These are phyloP conservation scores for Apoda limacodes DNA, from an alignment of 2,888 invertebrate genomes.

Conservation along the genomic window DNA sequence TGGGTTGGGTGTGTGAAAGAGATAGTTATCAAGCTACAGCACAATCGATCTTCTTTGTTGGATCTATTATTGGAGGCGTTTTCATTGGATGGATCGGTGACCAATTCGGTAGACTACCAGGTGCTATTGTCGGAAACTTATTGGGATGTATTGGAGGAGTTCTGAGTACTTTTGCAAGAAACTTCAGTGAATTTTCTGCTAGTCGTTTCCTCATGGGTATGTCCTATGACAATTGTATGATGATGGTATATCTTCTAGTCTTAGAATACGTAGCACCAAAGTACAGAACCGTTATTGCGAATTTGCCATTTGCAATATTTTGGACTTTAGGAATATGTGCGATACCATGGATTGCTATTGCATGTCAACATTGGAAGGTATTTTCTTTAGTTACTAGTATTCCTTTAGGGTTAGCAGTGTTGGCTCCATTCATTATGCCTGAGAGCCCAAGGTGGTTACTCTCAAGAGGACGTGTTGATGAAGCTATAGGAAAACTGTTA, in stretches of 20 bases:
- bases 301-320: conserved; percentile 36
- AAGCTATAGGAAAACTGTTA: conserved; percentile 33
- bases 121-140: conserved; percentile 30
- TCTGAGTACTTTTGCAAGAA: conserved; percentile 30
- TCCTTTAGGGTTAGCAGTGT: conserved; percentile 21
- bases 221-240: conserved; percentile 42
- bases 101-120: conserved; percentile 39
- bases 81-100: conserved; percentile 40
- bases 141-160: conserved; percentile 35
- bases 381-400: conserved; percentile 38
- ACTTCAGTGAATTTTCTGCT: conserved; percentile 31
- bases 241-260: conserved; percentile 38
- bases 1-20: conserved; percentile 43
- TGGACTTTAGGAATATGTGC: conserved; percentile 30
- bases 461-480: conserved; percentile 23
- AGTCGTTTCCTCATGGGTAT: conserved; percentile 41
- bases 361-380: conserved; percentile 40
- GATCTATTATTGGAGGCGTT: conserved; percentile 38
- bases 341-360: conserved; percentile 37
- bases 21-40: conserved; percentile 43
- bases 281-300: conserved; percentile 37
- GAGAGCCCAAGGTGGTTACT: conserved; percentile 19
- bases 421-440: conserved; percentile 15
- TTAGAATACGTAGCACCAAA: conserved; percentile 43
- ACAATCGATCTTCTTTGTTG: conserved; percentile 40